These are phyloP conservation scores for Odontothrips loti DNA, from an alignment of 2,888 invertebrate genomes.

Conservation along the genomic window DNA sequence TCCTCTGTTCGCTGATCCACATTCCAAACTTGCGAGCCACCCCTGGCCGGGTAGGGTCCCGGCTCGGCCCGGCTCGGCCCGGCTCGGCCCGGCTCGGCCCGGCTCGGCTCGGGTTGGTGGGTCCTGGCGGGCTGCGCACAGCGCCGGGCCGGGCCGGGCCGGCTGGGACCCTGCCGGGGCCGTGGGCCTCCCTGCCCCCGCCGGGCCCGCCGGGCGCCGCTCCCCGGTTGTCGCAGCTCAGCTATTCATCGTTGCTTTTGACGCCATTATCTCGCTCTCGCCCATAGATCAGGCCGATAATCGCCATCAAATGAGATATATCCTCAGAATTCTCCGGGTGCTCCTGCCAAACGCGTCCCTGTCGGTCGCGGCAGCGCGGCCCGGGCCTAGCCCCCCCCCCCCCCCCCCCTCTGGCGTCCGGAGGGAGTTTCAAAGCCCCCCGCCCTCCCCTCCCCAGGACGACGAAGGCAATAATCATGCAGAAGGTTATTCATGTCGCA, in stretches of 20 bases:
- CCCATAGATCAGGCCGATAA: conserved; percentile 20
- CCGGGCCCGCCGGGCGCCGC: not conserved
- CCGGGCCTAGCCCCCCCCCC: not conserved
- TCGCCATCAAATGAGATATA: conserved; percentile 26
- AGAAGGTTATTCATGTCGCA: too few relatives aligned
- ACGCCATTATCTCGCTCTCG: conserved; percentile 18
- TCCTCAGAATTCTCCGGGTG: conserved; percentile 24
- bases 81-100: not conserved
- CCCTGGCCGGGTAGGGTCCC: not conserved
- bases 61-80: not conserved
- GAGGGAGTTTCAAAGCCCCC: too few relatives aligned
- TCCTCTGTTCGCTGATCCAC: not conserved
- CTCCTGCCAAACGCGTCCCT: conserved; percentile 23
- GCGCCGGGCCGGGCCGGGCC: not conserved
- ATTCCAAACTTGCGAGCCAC: not conserved
- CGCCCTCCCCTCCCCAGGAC: too few relatives aligned
- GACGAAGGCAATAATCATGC: too few relatives aligned
- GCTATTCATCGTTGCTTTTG: conserved; percentile 22
- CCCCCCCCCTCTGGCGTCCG: not conserved
- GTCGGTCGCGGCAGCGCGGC: not conserved
- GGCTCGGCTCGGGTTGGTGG: not conserved
- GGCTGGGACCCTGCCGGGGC: not conserved
- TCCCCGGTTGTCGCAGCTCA: not conserved
- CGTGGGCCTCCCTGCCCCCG: too few relatives aligned
- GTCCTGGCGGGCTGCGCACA: not conserved